Percentiles rank a stretch among this genome's conserved stretches.
These are phyloP conservation scores for Cephus cinctus DNA, from an alignment of 1,140 invertebrate genomes.

Conservation along the genomic window DNA sequence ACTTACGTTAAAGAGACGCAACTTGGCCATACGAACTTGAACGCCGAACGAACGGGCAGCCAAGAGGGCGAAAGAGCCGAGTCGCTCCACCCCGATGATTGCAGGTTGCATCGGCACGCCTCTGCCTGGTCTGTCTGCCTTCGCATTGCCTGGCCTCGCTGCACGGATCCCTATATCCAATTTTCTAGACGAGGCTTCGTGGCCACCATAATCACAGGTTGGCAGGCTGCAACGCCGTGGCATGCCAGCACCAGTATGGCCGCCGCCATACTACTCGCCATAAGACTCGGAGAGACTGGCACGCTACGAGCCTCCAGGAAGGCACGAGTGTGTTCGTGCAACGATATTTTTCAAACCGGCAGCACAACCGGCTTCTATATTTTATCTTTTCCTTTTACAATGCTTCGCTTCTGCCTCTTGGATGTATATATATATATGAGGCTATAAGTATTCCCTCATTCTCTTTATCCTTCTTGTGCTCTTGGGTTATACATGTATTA, in stretches of 20 bases:
- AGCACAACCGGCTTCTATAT: constrained; percentile 5
- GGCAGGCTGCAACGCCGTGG: constrained; percentile 24
- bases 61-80: constrained; percentile 24
- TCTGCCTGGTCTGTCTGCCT: constrained; percentile 28
- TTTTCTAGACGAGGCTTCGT: constrained; percentile 43
- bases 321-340: constrained; percentile 16
- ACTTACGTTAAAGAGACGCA: not conserved
- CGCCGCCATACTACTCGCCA: constrained; percentile 20
- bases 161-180: constrained; percentile 36
- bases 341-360: constrained; percentile 23
- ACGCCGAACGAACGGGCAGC: not conserved
- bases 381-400: too few species aligned
- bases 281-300: not conserved
- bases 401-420: too few species aligned
- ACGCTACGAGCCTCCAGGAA: too few species aligned
- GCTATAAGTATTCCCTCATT: too few species aligned
- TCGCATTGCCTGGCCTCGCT: constrained; percentile 12
- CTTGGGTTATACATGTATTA: too few species aligned
- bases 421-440: not conserved
- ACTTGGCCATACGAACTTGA: not conserved
- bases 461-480: too few species aligned
- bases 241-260: constrained; percentile 45
- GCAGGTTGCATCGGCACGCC: constrained; percentile 53
- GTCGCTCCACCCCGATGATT: constrained; percentile 55
- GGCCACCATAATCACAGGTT: constrained; percentile 53